Percentiles rank a stretch among this genome's conserved stretches.
These are phyloP conservation scores for Ormia ochracea DNA, from an alignment of 2,888 invertebrate genomes.

Conservation along the genomic window DNA sequence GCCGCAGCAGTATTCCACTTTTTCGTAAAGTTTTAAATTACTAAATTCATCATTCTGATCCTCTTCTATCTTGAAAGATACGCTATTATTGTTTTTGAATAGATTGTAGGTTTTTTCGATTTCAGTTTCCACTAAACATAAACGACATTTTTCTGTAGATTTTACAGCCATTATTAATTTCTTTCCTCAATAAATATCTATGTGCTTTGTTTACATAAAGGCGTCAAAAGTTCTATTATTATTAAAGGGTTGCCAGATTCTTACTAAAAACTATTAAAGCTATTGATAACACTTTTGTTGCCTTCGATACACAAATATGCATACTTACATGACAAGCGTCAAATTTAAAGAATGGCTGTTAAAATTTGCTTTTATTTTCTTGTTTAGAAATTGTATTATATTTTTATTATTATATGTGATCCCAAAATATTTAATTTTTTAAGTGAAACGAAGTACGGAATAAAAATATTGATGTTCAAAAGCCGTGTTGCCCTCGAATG, in stretches of 20 bases:
- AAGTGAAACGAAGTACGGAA: no score
- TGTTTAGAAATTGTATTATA: no score
- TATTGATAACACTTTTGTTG: no score
- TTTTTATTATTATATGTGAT: no score
- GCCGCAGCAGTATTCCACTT: constrained; percentile 70
- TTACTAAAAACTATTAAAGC: neutral
- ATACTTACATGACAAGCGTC: no score
- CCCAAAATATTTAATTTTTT: no score
- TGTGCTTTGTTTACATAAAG: constrained; percentile 50
- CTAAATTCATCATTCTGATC: constrained; percentile 31
- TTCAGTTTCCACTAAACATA: constrained; percentile 66
- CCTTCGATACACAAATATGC: no score
- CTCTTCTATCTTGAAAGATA: constrained; percentile 38
- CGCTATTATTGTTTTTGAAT: constrained; percentile 55
- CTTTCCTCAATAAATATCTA: constrained; percentile 9
- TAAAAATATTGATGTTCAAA: no score
- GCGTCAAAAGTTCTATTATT: neutral
- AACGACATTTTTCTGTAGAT: constrained; percentile 65
- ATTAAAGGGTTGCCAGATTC: neutral
- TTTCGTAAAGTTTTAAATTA: constrained; percentile 59
- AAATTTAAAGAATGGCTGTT: no score
- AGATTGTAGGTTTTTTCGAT: constrained; percentile 64
- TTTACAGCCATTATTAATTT: constrained; percentile 54
- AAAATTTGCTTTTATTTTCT: no score
- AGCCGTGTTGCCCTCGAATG: no score